Evolutionary conservation across 2,888 invertebrate genomes (phyloP).

Genomic region (Lathronympha strigana): DNA sequence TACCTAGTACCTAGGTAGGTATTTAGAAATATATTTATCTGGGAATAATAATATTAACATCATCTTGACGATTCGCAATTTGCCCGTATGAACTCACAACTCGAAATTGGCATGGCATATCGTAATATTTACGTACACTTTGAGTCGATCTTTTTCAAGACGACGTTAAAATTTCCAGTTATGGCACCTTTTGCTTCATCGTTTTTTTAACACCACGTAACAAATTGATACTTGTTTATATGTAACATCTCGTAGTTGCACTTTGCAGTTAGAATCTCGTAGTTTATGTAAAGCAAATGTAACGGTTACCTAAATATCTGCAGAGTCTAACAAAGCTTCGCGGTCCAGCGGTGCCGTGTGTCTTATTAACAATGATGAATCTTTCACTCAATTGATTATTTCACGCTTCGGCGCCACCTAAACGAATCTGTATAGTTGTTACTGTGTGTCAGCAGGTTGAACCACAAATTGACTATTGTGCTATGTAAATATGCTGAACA

Average conservation of each 20-base stretch:
- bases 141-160: neutral
- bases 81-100: too few relatives aligned
- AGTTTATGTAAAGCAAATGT: constrained; percentile 41
- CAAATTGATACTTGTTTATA: constrained; percentile 13
- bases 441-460: constrained; percentile 13
- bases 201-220: constrained; percentile 18
- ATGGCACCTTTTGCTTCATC: constrained; percentile 7
- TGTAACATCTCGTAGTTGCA: constrained; percentile 31
- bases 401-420: constrained; percentile 30
- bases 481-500: constrained; percentile 35
- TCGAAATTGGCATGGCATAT: neutral
- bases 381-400: constrained; percentile 42
- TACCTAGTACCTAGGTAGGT: too few relatives aligned
- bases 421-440: constrained; percentile 33
- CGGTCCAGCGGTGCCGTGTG: constrained; percentile 10
- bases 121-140: neutral
- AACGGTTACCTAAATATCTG: constrained; percentile 32
- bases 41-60: neutral
- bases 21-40: too few relatives aligned
- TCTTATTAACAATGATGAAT: constrained; percentile 22
- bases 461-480: constrained; percentile 25
- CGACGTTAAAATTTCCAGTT: neutral
- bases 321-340: constrained; percentile 33
- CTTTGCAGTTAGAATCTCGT: constrained; percentile 23
- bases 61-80: too few relatives aligned